Evolutionary conservation across 2,888 invertebrate genomes (phyloP).

Genomic region (Kuschelorhynchus macadamiae): DNA sequence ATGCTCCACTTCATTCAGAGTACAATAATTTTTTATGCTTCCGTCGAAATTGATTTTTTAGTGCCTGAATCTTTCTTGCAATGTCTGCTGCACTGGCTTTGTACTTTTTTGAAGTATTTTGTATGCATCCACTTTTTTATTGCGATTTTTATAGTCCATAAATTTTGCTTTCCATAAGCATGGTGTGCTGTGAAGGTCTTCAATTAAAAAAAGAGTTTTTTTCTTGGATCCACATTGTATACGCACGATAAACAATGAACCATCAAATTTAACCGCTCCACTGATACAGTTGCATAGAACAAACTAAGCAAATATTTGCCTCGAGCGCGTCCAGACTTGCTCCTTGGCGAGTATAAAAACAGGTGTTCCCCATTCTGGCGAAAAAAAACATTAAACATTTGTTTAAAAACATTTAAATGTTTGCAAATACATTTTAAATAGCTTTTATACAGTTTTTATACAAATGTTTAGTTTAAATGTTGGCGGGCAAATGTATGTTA

Average conservation of each 20-base stretch:
- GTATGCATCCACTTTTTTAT: not conserved
- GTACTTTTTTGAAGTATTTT: not conserved
- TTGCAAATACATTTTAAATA: constrained; percentile 1
- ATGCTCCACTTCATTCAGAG: not conserved
- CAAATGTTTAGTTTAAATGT: constrained; percentile 2
- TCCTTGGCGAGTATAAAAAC: not conserved
- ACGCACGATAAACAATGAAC: not conserved
- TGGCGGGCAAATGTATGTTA: not conserved
- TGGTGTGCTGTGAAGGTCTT: not conserved
- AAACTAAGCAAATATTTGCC: not conserved
- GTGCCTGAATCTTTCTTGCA: constrained; percentile 1
- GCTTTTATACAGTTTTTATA: not conserved
- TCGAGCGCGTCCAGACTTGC: not conserved
- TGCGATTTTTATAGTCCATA: not conserved
- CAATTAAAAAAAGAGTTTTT: not conserved
- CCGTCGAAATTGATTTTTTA: not conserved
- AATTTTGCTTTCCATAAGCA: not conserved
- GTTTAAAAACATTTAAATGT: not conserved
- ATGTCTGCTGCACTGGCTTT: not conserved
- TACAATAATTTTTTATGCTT: not conserved
- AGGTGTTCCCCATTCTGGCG: too few relatives aligned
- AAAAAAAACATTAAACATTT: not conserved
- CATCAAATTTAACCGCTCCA: not conserved
- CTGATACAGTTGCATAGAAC: not conserved
- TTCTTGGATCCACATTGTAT: not conserved